Base-by-base conservation (phyloP, 2,888 invertebrate genomes). In the Rhingia campestris region DNA sequence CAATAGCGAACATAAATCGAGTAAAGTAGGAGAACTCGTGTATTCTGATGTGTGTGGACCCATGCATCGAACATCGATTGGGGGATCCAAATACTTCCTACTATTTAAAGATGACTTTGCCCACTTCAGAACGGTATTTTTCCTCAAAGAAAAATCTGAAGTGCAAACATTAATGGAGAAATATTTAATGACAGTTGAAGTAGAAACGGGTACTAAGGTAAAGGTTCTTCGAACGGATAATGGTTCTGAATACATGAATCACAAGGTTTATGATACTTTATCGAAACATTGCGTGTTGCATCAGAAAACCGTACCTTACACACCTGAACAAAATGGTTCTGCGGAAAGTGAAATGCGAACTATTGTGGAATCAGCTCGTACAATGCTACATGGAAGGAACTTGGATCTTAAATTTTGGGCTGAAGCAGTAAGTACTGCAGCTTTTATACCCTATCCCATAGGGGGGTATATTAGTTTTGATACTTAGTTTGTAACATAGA, bases 371-470 rank as follows among this genome's bases (percentile, higher is more conserved):
- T 41, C 80, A 9, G 73, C 86, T 9, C 72, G 86, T 49, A 59
- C 86, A 6, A 81, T 86, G 79, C 33, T 85, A 7, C 70, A 81
- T 75, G 63, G 72, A 6, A 73, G 66, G 64, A 87, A 87, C 0
- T 30, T 88, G 6, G 39, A 69, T 4, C 77, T 81, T 32, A 81
- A 79, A 22, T 81, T 90, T 4, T 91, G 90, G 90, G 89, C 90
- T n/a, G 91, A 91, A 86, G 90, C 90, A 0, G 88, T 90, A 0
- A 87, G 88, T 9, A 87, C 87, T 9, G 88, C 22, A 1, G 1
- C 22, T 1, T 22, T 22, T 22, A 22, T 22, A 22, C 1, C 22
- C 22, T 22, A 22, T 22, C 22, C 22, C 22, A 22, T 22, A 22
- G 87, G 12, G 22, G 22, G 22, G 22, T 22, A 22, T 22, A 22